phyloP scores from a whole-genome alignment of 2,888 invertebrate species.

The Mycalesis mineus region DNA sequence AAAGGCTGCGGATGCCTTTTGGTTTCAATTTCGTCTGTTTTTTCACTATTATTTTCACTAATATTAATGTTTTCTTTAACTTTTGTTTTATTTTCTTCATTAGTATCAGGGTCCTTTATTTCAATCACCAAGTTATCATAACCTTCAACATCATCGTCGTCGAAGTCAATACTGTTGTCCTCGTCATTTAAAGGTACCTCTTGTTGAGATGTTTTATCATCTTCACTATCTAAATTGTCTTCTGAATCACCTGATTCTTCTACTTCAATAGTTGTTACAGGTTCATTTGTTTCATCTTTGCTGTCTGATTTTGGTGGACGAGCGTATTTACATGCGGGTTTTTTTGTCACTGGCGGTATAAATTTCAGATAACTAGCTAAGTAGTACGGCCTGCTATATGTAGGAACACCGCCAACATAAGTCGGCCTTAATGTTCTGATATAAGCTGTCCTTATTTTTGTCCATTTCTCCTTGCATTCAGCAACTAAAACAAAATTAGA shows the following conservation, averaged over 20 bases:
- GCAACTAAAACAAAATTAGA: conserved; percentile 8
- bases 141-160: background rate
- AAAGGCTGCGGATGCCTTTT: background rate
- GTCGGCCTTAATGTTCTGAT: conserved; percentile 7
- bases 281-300: background rate
- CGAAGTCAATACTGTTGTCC: background rate
- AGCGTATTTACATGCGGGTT: background rate
- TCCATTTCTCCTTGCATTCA: conserved; percentile 12
- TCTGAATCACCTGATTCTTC: background rate
- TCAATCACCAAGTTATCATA: background rate
- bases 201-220: background rate
- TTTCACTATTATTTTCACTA: background rate
- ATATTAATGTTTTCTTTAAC: background rate
- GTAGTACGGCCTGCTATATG: conserved; percentile 4
- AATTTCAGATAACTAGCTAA: conserved; percentile 8
- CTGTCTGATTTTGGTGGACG: background rate
- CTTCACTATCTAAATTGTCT: background rate
- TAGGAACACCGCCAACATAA: conserved; percentile 1
- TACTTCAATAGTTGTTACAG: too few relatives aligned
- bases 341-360: background rate
- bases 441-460: conserved; percentile 11
- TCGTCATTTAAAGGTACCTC: background rate
- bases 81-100: background rate
- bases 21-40: too few relatives aligned
- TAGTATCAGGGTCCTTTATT: background rate